These are phyloP conservation scores for Tarsius wallacei DNA, from an alignment of 2,797 vertebrate species.

Conservation along the genomic window DNA sequence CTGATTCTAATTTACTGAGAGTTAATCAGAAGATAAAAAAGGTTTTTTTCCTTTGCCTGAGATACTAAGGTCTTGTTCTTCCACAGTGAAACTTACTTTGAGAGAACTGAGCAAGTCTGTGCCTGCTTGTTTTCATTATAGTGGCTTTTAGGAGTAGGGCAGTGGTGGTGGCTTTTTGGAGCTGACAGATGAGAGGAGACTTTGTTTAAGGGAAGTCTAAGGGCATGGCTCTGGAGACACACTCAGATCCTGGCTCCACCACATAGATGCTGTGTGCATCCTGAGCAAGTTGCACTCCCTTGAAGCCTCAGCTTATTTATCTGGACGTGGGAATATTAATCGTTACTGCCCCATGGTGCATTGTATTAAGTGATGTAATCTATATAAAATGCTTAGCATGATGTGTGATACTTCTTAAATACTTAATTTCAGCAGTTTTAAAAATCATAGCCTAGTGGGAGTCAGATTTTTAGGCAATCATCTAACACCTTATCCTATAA, in stretches of 20 bases:
- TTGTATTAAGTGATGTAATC: background rate
- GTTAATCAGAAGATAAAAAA: background rate
- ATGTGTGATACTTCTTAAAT: background rate
- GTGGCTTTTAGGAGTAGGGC: background rate
- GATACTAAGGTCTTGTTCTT: background rate
- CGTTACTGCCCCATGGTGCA: background rate
- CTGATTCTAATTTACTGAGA: background rate
- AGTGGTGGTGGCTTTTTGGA: background rate
- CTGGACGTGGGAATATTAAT: background rate
- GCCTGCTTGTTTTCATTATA: background rate
- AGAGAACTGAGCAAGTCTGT: background rate
- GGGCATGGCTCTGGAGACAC: background rate
- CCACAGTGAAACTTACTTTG: background rate
- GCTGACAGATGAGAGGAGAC: background rate
- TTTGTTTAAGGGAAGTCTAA: background rate
- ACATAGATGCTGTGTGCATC: background rate
- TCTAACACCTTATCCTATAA: background rate
- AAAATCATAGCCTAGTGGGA: background rate
- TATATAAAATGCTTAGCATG: background rate
- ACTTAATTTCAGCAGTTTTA: background rate
- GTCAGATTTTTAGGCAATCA: background rate
- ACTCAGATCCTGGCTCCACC: background rate
- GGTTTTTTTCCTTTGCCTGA: slow-evolving; percentile 6
- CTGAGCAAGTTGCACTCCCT: background rate
- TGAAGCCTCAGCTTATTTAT: background rate